Base-by-base conservation (phyloP, 2,113 vertebrate genomes). In the Phylloscopus trochilus region DNA sequence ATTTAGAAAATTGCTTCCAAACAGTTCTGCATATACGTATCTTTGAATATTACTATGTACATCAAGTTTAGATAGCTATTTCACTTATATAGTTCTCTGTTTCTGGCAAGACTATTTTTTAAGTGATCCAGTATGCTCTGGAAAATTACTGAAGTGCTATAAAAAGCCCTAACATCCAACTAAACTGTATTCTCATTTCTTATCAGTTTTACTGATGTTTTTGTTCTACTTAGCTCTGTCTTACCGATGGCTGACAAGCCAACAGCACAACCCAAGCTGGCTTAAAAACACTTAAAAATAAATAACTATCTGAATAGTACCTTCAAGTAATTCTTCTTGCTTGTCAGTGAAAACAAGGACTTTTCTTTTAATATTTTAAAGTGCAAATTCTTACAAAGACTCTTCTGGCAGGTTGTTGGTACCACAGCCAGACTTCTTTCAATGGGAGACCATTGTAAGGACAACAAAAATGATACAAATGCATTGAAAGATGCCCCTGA, bases 301-400 rank as follows among this genome's bases (percentile, higher is more conserved):
- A 89, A 64, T 60, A 83, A 75, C 39, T 68, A 69, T 58, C 64
- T 58, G 51, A 92, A 46, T 66, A 87, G 23, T 33, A 56, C 24
- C 23, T 52, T 90, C 51, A 75, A 46, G 58, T 79, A 79, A 49
- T 89, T 84, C 23, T 82, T 83, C 60, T 90, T 13, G 7, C 53
- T 90, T n/a, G 77, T 90, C 41, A 51, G 13, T 79, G 52, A 77
- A 88, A 91, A 44, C 41, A 80, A 41, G 18, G 23, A 35, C 47
- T 95, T 95, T 67, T 23, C 74, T 76, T 94, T 89, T 76, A 44
- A 62, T 91, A 23, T 79, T 89, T 87, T 39, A 26, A 67, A 79
- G 49, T 3, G 0, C 31, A 35, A 88, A 30, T 58, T 91, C 59
- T 83, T 91, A 81, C 23, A 70, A 35, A 95, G 59, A 23, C 21